These are phyloP conservation scores for Sinocyclocheilus rhinocerous DNA, from an alignment of 2,113 vertebrate species.

Conservation along the genomic window DNA sequence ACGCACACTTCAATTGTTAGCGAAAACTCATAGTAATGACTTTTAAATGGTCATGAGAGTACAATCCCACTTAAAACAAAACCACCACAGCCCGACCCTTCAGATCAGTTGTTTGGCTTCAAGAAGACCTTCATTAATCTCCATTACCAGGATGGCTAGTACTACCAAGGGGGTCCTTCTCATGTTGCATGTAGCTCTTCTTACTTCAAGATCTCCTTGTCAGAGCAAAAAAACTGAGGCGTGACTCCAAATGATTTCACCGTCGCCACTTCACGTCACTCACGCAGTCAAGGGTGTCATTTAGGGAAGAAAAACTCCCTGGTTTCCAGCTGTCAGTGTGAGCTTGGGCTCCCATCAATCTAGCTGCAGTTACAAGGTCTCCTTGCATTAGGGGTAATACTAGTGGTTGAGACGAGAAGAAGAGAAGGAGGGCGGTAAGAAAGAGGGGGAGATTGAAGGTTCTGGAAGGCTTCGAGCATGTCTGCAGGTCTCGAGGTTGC, in stretches of 20 bases:
- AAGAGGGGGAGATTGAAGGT: slow-evolving; percentile 12
- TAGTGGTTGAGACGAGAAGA: slow-evolving; percentile 19
- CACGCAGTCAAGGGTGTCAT: slow-evolving; percentile 44
- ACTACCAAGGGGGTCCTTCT: slow-evolving; percentile 39
- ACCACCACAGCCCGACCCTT: slow-evolving; percentile 28
- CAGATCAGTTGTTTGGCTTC: slow-evolving; percentile 47
- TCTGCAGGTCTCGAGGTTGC: slow-evolving; percentile 45
- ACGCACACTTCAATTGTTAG: background rate
- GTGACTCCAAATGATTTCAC: slow-evolving; percentile 28
- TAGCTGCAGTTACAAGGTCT: slow-evolving; percentile 38
- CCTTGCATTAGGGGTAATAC: slow-evolving; percentile 26
- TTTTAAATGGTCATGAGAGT: slow-evolving; percentile 48
- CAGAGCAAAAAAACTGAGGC: slow-evolving; percentile 21
- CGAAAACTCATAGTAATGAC: slow-evolving; percentile 39
- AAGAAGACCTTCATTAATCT: slow-evolving; percentile 58
- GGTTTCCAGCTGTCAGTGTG: slow-evolving; percentile 25
- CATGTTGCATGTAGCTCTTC: slow-evolving; percentile 44
- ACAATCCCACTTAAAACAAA: slow-evolving; percentile 37
- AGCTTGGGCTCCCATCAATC: slow-evolving; percentile 42
- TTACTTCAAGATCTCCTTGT: slow-evolving; percentile 34
- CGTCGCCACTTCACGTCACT: slow-evolving; percentile 8
- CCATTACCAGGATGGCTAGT: slow-evolving; percentile 46
- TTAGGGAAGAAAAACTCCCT: slow-evolving; percentile 39
- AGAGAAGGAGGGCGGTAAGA: slow-evolving; percentile 12
- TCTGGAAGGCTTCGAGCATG: slow-evolving; percentile 40